These are phyloP conservation scores for Gadopsis bispinosus DNA, from an alignment of 2,797 vertebrate genomes.

Conservation along the genomic window DNA sequence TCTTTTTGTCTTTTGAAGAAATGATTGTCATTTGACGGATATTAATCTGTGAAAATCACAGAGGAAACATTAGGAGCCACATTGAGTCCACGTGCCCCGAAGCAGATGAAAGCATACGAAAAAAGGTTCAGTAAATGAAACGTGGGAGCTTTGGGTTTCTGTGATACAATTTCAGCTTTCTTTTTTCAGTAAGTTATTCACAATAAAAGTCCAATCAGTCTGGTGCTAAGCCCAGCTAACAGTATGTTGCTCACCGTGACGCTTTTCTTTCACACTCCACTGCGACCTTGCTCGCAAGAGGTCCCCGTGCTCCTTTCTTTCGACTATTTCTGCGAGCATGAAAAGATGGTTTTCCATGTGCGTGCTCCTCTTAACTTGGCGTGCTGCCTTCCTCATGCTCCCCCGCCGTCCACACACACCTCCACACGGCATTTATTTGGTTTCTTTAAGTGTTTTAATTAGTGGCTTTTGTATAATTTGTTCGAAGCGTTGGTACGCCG, in stretches of 20 bases:
- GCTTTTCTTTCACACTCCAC: conserved; percentile 56
- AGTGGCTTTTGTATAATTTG: conserved; percentile 63
- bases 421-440: conserved; percentile 36
- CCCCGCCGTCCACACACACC: conserved; percentile 29
- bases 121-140: conserved; percentile 50
- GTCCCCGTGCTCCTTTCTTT: conserved; percentile 59
- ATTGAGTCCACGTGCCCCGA: conserved; percentile 35
- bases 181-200: conserved; percentile 21
- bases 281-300: conserved; percentile 58
- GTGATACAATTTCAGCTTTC: conserved; percentile 48
- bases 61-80: conserved; percentile 24
- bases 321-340: conserved; percentile 35
- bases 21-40: conserved; percentile 61
- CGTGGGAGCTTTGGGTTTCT: conserved; percentile 30
- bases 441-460: conserved; percentile 72
- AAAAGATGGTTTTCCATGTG: conserved; percentile 52
- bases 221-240: conserved; percentile 26
- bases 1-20: conserved; percentile 63
- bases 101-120: conserved; percentile 11
- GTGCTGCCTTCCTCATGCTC: conserved; percentile 14
- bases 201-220: conserved; percentile 58
- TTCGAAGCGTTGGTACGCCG: conserved; percentile 51
- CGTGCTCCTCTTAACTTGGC: conserved; percentile 35
- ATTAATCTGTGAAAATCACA: conserved; percentile 57
- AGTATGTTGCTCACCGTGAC: conserved; percentile 29